A percentile compares a stretch with the other conserved stretches of the same genome.
Conservation (phyloP, 2,888 invertebrate genomes). For the Bombyx huttoni region DNA sequence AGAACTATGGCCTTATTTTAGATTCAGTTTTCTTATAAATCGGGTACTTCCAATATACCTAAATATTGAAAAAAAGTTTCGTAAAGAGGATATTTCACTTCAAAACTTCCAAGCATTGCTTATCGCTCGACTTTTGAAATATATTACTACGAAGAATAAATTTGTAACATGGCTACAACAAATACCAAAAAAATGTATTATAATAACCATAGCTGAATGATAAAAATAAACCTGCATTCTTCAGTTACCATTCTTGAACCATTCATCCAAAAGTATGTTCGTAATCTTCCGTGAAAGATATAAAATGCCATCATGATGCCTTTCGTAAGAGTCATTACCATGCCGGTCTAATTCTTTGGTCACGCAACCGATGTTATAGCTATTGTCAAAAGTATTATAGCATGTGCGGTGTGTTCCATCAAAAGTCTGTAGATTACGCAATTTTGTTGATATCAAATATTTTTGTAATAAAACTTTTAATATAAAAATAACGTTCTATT, state of each 20-base stretch:
- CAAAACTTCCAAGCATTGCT: no score
- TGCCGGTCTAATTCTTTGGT: neutral
- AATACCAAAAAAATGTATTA: neutral
- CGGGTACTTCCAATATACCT: no score
- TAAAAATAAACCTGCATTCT: constrained; percentile 6
- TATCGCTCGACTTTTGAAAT: no score
- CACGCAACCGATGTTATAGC: neutral
- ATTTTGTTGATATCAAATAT: no score
- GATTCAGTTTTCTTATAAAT: no score
- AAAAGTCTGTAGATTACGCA: neutral
- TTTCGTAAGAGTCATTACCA: neutral
- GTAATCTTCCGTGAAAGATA: constrained; percentile 1
- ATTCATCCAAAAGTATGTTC: constrained; percentile 3
- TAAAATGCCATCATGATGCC: neutral
- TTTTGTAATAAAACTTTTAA: no score
- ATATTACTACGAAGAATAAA: neutral
- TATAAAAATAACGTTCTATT: no score
- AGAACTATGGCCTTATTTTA: no score
- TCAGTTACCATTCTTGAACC: neutral
- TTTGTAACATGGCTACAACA: neutral
- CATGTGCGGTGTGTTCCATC: neutral
- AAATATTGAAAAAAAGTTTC: no score
- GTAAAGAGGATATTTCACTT: no score
- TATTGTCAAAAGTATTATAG: neutral
- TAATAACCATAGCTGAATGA: neutral